Evolutionary conservation across 2,113 vertebrate species (phyloP).

Genomic region (Chaetura pelagica): DNA sequence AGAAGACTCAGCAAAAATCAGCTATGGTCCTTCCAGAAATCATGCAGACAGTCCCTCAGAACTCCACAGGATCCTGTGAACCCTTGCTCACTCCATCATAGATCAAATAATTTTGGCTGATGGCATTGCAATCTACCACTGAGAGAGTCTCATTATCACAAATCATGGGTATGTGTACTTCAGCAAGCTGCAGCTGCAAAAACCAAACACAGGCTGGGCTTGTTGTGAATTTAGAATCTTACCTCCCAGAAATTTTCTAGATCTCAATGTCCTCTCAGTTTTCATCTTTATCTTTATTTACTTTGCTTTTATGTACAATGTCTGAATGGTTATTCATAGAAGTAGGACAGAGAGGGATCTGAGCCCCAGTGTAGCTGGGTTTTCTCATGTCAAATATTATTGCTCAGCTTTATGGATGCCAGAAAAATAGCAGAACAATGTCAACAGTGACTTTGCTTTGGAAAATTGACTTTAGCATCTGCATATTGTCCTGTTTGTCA

Average conservation of each 20-base stretch:
- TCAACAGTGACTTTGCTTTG: neutral
- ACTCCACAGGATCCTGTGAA: slow-evolving; percentile 9
- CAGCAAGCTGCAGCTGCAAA: neutral
- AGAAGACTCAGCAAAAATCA: slow-evolving; percentile 11
- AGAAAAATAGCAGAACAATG: neutral
- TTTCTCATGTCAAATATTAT: neutral
- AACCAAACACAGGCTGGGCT: neutral
- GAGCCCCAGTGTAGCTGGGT: neutral
- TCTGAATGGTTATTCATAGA: neutral
- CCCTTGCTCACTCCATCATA: neutral
- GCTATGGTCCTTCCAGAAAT: neutral
- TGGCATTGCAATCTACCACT: slow-evolving; percentile 24
- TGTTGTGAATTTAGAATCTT: neutral
- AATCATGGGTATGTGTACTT: slow-evolving; percentile 7
- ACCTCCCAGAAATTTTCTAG: neutral
- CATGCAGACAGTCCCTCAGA: neutral
- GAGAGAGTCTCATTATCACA: slow-evolving; percentile 5
- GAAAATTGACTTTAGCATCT: neutral
- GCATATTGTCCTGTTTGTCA: neutral
- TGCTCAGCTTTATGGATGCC: neutral
- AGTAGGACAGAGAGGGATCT: neutral
- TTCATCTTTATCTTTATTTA: neutral
- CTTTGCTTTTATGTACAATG: neutral
- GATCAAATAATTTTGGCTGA: slow-evolving; percentile 38
- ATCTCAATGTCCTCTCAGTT: neutral